These are phyloP conservation scores for Rhegmatorhina hoffmannsi DNA, from an alignment of 2,113 vertebrate genomes.

Conservation along the genomic window DNA sequence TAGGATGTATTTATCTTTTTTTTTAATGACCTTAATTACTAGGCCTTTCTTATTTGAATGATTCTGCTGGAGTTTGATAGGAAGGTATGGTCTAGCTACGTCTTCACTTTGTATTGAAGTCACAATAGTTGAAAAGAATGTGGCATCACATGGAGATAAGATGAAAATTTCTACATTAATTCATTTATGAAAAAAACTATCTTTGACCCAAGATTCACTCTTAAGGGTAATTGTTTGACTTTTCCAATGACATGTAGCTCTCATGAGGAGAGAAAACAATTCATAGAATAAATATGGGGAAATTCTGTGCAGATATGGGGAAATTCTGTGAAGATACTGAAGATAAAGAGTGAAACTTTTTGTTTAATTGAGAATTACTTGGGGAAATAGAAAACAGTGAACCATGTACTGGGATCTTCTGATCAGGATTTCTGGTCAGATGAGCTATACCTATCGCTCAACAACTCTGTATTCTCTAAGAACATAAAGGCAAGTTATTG, in stretches of 20 bases:
- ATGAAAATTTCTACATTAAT: not conserved
- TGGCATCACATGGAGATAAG: not conserved
- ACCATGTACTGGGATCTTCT: not conserved
- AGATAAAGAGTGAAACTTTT: not conserved
- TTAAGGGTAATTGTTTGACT: not conserved
- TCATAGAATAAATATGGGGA: not conserved
- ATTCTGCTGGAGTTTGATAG: not conserved
- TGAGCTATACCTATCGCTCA: not conserved
- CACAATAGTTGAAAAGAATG: not conserved
- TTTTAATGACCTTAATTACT: not conserved
- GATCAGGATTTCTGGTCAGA: not conserved
- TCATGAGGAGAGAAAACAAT: not conserved
- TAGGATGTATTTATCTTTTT: not conserved
- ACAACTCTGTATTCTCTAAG: not conserved
- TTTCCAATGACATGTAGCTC: not conserved
- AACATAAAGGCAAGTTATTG: not conserved
- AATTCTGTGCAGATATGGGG: not conserved
- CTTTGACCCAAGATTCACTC: not conserved
- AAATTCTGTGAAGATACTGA: not conserved
- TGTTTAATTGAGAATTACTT: not conserved
- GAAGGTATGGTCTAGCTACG: not conserved
- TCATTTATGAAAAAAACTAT: not conserved
- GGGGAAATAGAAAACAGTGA: not conserved
- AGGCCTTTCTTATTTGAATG: not conserved
- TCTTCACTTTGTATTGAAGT: not conserved